phyloP scores from a whole-genome alignment of 2,113 vertebrate species.

The Rhadina sibilatrix region DNA sequence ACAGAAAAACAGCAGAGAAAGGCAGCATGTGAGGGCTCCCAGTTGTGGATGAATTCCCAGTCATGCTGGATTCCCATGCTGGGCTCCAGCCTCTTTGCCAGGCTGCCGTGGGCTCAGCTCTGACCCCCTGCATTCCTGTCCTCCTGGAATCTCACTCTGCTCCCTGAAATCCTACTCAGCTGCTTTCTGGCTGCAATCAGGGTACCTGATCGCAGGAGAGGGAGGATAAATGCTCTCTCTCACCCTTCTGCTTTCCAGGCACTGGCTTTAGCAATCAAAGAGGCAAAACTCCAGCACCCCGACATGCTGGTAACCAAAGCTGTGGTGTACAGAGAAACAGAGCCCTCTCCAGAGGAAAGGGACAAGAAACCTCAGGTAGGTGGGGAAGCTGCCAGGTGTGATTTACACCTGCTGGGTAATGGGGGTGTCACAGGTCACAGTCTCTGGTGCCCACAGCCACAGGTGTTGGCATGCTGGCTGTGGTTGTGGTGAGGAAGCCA shows the following conservation, averaged over 20 bases:
- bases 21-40: background rate
- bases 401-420: background rate
- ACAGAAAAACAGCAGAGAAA: background rate
- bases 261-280: slow-evolving; percentile 96
- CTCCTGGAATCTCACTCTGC: background rate
- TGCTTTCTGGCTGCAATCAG: background rate
- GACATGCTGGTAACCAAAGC: slow-evolving; percentile 99
- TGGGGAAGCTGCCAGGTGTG: background rate
- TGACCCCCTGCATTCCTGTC: background rate
- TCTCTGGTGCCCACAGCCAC: background rate
- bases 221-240: background rate
- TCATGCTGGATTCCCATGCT: background rate
- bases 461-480: background rate
- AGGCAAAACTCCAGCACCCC: slow-evolving; percentile 96
- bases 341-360: slow-evolving; percentile 89
- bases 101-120: background rate
- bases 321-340: slow-evolving; percentile 97
- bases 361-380: slow-evolving; percentile 86
- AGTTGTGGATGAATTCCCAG: fast-evolving
- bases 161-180: background rate
- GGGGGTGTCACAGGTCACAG: background rate
- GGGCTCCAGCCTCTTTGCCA: background rate
- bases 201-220: background rate
- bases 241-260: slow-evolving; percentile 74
- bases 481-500: background rate